phyloP scores from a whole-genome alignment of 2,888 invertebrate genomes.

The Pterobdella sp. region DNA sequence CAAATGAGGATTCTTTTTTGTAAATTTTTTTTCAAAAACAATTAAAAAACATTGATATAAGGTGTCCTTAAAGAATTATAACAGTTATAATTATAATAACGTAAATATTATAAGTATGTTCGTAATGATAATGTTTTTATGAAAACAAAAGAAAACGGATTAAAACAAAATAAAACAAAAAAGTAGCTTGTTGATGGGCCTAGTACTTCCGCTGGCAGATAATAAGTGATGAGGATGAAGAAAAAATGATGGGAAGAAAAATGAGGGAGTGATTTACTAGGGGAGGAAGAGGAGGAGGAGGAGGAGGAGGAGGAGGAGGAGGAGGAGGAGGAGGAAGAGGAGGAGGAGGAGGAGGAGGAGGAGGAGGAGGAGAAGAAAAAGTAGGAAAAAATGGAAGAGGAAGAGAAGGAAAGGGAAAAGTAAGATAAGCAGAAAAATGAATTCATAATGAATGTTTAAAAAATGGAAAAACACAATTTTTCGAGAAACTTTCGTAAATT shows the following conservation, averaged over 20 bases:
- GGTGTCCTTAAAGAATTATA: too few species aligned
- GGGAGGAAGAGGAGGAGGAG: background rate
- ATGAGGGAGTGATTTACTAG: background rate
- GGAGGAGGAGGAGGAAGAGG: background rate
- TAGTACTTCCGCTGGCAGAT: too few species aligned
- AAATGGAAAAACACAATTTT: too few species aligned
- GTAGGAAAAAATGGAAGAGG: background rate
- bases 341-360: background rate
- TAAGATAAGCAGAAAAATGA: too few species aligned
- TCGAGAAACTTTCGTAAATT: too few species aligned
- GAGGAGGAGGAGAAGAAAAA: background rate
- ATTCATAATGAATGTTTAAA: too few species aligned
- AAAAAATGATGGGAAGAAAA: background rate
- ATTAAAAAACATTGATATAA: too few species aligned
- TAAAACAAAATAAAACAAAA: background rate
- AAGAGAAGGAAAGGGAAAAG: background rate
- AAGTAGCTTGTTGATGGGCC: background rate
- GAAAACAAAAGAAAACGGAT: background rate
- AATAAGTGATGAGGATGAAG: background rate
- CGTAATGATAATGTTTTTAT: background rate
- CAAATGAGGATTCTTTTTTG: too few species aligned
- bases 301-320: background rate
- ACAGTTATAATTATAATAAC: too few species aligned
- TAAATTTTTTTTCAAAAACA: too few species aligned
- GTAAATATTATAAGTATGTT: too few species aligned